Conservation (phyloP, 2,888 invertebrate species). For the Pseudoips prasinana region DNA sequence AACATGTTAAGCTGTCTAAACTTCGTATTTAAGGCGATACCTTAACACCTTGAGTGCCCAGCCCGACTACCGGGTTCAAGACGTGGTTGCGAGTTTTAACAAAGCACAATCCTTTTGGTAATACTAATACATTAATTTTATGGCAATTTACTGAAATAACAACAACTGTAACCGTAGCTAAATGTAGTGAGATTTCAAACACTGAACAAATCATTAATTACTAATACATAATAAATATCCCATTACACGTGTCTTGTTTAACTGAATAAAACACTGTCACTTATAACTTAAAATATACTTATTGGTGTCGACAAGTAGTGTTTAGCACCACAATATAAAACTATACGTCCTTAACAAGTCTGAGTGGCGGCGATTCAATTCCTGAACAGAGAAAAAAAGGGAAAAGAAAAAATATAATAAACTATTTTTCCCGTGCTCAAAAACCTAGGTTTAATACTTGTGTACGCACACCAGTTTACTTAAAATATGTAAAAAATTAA, state of each 20-base stretch:
- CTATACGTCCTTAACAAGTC: slow-evolving; percentile 55
- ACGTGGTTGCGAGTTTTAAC: slow-evolving; percentile 9
- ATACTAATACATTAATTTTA: slow-evolving; percentile 25
- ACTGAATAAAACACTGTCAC: slow-evolving; percentile 53
- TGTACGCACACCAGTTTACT: slow-evolving; percentile 57
- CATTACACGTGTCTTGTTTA: slow-evolving; percentile 44
- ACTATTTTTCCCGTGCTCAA: slow-evolving; percentile 29
- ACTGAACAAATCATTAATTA: slow-evolving; percentile 28
- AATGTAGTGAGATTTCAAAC: slow-evolving; percentile 42
- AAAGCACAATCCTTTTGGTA: slow-evolving; percentile 28
- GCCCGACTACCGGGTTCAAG: too few relatives aligned
- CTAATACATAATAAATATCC: slow-evolving; percentile 31
- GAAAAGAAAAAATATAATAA: slow-evolving; percentile 38
- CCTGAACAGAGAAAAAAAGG: slow-evolving; percentile 35
- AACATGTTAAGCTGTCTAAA: slow-evolving; percentile 14
- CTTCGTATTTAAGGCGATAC: too few relatives aligned
- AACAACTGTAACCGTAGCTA: slow-evolving; percentile 22
- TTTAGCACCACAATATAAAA: slow-evolving; percentile 72
- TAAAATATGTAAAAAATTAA: slow-evolving; percentile 67
- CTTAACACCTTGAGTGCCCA: too few relatives aligned
- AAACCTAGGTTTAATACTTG: slow-evolving; percentile 56
- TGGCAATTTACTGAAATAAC: slow-evolving; percentile 30
- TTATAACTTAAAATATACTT: slow-evolving; percentile 61
- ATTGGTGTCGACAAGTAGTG: slow-evolving; percentile 63
- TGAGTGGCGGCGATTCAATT: slow-evolving; percentile 49